phyloP scores from a whole-genome alignment of 2,113 vertebrate species.

The Neofelis nebulosa region DNA sequence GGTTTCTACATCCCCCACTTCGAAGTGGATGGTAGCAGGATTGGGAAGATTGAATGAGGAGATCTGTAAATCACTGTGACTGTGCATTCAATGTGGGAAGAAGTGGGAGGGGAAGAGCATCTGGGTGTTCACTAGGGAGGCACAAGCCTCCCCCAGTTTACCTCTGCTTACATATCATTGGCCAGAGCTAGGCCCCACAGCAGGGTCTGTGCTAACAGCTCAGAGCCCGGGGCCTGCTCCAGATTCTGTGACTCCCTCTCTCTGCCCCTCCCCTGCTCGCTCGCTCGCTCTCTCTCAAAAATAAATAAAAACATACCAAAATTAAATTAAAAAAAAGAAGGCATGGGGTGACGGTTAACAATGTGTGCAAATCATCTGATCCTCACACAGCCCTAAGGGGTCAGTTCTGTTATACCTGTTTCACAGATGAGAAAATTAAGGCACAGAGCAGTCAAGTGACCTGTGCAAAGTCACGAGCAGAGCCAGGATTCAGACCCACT shows the following conservation, averaged over 20 bases:
- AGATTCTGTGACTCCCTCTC: too few species aligned
- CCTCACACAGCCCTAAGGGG: accelerated
- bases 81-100: not conserved
- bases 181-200: not conserved
- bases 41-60: not conserved
- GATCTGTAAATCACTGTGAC: not conserved
- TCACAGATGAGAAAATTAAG: not conserved
- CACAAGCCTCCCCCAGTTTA: not conserved
- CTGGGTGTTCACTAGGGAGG: not conserved
- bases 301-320: too few species aligned
- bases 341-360: not conserved
- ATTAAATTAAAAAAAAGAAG: too few species aligned
- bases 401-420: not conserved
- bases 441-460: not conserved
- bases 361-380: not conserved
- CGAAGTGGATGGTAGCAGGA: not conserved
- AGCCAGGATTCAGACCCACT: not conserved
- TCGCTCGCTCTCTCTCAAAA: too few species aligned
- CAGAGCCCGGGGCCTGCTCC: too few species aligned
- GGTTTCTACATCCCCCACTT: not conserved
- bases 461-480: not conserved
- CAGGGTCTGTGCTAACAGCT: too few species aligned
- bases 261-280: too few species aligned
- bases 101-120: not conserved
- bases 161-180: not conserved